phyloP scores from a whole-genome alignment of 2,797 vertebrate genomes.

The Pipistrellus pygmaeus region DNA sequence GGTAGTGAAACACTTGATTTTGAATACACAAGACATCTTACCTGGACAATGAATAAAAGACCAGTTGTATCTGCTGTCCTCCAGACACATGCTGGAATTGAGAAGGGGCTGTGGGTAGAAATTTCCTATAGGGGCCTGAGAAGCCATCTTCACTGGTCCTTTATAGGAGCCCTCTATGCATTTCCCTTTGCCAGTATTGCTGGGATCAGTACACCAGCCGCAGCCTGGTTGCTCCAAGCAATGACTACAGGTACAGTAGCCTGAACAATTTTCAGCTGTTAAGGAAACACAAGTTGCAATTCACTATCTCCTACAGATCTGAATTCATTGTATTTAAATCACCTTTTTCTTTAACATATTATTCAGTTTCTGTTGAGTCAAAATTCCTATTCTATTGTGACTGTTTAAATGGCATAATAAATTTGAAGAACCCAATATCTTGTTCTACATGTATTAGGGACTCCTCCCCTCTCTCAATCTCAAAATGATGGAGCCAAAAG shows the following conservation, averaged over 20 bases:
- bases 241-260: constrained; percentile 95
- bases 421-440: constrained; percentile 39
- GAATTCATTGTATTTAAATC: constrained; percentile 27
- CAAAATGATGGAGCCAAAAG: background rate
- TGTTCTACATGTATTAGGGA: background rate
- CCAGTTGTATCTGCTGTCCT: constrained; percentile 94
- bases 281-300: constrained; percentile 51
- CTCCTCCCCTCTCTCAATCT: background rate
- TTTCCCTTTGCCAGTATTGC: constrained; percentile 95
- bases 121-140: constrained; percentile 82
- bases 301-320: constrained; percentile 35
- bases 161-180: constrained; percentile 96
- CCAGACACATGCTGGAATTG: constrained; percentile 94
- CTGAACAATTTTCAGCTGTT: constrained; percentile 95
- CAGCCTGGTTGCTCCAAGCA: constrained; percentile 98
- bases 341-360: constrained; percentile 37
- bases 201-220: constrained; percentile 98
- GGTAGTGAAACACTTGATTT: background rate
- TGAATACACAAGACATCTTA: constrained; percentile 80
- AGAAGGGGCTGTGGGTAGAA: constrained; percentile 91
- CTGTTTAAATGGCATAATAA: constrained; percentile 8
- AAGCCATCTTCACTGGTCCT: constrained; percentile 93
- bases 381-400: constrained; percentile 40
- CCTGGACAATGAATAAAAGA: constrained; percentile 98
- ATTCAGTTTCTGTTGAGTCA: constrained; percentile 41